phyloP scores from a whole-genome alignment of 2,113 vertebrate species.

The Bufo bufo region DNA sequence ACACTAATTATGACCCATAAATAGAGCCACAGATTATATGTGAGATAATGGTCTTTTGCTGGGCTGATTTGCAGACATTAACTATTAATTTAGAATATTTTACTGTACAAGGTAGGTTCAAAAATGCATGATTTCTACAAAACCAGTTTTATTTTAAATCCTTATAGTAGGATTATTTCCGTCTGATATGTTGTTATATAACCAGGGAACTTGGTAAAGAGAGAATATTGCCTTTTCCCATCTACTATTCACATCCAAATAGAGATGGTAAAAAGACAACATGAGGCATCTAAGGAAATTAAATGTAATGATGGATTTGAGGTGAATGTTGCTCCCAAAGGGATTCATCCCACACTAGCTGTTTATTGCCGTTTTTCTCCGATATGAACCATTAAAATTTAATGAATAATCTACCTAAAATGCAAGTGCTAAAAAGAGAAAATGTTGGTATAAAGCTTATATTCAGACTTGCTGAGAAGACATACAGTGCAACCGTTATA shows the following conservation, averaged over 20 bases:
- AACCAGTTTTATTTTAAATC: neutral
- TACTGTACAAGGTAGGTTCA: neutral
- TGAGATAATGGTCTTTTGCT: no score
- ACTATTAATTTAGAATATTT: no score
- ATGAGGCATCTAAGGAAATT: slow-evolving; percentile 7
- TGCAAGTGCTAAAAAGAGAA: neutral
- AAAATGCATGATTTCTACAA: neutral
- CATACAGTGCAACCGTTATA: neutral
- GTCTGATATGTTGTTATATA: neutral
- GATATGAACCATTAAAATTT: slow-evolving; percentile 34
- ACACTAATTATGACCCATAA: no score
- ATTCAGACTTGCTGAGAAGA: neutral
- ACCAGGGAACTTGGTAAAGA: neutral
- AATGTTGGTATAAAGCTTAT: neutral
- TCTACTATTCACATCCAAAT: neutral
- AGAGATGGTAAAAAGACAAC: slow-evolving; percentile 18
- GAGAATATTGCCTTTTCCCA: neutral
- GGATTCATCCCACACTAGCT: slow-evolving; percentile 14
- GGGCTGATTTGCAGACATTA: no score
- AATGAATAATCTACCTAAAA: slow-evolving; percentile 44
- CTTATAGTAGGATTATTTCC: neutral
- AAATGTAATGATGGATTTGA: slow-evolving; percentile 18
- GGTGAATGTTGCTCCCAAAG: neutral
- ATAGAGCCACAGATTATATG: no score
- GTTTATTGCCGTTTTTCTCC: neutral